Evolutionary conservation across 1,140 invertebrate species (phyloP).

Genomic region (Drosophila santomea): DNA sequence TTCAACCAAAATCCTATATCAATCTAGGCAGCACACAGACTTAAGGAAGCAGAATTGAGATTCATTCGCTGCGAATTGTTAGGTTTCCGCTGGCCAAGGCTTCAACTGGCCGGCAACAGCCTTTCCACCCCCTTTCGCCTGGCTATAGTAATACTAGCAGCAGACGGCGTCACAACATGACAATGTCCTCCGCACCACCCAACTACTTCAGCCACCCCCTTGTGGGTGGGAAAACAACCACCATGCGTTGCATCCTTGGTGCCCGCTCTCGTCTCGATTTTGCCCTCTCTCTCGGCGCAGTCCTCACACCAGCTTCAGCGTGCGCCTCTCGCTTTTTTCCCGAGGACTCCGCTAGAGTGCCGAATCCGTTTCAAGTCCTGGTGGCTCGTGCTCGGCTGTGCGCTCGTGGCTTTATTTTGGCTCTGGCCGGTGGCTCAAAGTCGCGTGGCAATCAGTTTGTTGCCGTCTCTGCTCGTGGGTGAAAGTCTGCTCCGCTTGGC

Average conservation of each 20-base stretch:
- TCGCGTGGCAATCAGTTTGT: constrained; percentile 70
- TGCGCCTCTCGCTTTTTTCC: constrained; percentile 50
- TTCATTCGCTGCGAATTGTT: constrained; percentile 29
- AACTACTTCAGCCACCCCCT: constrained; percentile 36
- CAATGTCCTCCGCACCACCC: constrained; percentile 31
- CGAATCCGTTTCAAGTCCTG: constrained; percentile 16
- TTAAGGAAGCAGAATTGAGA: constrained; percentile 25
- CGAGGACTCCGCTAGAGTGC: constrained; percentile 16
- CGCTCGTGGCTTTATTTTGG: constrained; percentile 68
- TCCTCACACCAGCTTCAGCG: constrained; percentile 35
- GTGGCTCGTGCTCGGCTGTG: constrained; percentile 53
- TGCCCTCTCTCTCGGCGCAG: constrained; percentile 46
- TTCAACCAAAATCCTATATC: constrained; percentile 7
- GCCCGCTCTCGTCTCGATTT: constrained; percentile 8
- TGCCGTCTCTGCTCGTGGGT: constrained; percentile 66
- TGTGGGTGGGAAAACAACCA: constrained; percentile 18
- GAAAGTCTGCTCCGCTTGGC: constrained; percentile 54
- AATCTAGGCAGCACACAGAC: constrained; percentile 20
- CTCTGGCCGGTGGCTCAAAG: constrained; percentile 59
- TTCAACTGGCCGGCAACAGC: constrained; percentile 32
- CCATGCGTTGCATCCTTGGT: constrained; percentile 13
- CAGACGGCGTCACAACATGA: constrained; percentile 58
- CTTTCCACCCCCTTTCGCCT: constrained; percentile 47
- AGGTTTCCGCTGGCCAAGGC: not conserved
- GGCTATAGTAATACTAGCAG: constrained; percentile 10